Percentiles rank a stretch among this genome's conserved stretches.
These are phyloP conservation scores for Condylostylus longicornis DNA, from an alignment of 1,140 invertebrate genomes.

Conservation along the genomic window DNA sequence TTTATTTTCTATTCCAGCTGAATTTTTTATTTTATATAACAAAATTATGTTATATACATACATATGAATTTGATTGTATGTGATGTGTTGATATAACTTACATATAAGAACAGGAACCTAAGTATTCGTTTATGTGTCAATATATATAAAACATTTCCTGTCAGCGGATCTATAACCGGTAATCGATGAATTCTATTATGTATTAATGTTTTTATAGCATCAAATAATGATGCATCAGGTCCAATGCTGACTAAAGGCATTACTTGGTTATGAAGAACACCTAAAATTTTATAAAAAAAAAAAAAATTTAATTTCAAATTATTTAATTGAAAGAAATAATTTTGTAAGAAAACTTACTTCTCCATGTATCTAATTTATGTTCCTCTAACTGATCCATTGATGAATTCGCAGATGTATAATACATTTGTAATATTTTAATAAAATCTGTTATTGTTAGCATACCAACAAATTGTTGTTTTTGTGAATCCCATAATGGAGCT, in stretches of 20 bases:
- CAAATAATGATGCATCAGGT: conserved; percentile 78
- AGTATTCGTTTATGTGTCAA: conserved; percentile 97
- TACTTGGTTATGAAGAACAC: conserved; percentile 64
- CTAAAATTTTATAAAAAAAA: conserved; percentile 35
- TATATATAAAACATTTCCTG: conserved; percentile 96
- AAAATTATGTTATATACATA: neutral
- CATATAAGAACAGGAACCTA: conserved; percentile 95
- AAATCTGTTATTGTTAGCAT: conserved; percentile 99
- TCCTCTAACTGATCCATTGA: conserved; percentile 94
- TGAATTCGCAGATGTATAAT: conserved; percentile 84
- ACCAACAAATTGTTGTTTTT: conserved; percentile 78
- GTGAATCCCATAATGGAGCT: conserved; percentile 92
- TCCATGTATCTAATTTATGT: conserved; percentile 91
- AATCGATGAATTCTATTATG: conserved; percentile 91
- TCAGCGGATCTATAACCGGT: conserved; percentile 87
- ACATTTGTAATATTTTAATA: conserved; percentile 96
- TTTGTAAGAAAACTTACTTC: conserved; percentile 56
- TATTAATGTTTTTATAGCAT: conserved; percentile 84
- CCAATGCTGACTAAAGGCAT: conserved; percentile 73
- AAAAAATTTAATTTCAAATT: neutral
- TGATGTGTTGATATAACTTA: conserved; percentile 53
- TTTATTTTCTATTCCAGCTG: too few relatives aligned
- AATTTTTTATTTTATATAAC: neutral
- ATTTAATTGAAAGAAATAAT: neutral
- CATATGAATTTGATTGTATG: neutral